These are phyloP conservation scores for Oscheius sp. DNA, from an alignment of 2,888 invertebrate genomes.

Conservation along the genomic window DNA sequence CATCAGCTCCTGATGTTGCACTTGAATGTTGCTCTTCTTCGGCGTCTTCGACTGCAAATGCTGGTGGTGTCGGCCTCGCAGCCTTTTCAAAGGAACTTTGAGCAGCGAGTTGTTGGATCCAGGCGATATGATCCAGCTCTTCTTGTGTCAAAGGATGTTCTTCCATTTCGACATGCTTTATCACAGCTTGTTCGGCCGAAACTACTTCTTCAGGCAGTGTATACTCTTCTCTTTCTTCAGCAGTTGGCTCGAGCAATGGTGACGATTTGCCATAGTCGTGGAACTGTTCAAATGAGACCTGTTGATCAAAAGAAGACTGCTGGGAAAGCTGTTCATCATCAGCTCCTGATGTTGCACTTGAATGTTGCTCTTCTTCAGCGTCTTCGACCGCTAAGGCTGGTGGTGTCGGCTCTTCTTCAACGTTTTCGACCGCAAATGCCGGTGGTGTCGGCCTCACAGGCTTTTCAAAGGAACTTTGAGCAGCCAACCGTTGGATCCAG, in stretches of 20 bases:
- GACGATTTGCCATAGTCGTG: not conserved
- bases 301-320: not conserved
- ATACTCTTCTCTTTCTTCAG: not conserved
- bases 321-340: not conserved
- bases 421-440: not conserved
- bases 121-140: constrained; percentile 52
- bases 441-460: too few species aligned
- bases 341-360: constrained; percentile 2
- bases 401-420: constrained; percentile 17
- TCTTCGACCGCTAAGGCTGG: not conserved
- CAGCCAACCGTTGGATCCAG: constrained; percentile 37
- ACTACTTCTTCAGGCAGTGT: constrained; percentile 32
- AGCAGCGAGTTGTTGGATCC: constrained; percentile 47
- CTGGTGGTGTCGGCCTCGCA: constrained; percentile 4
- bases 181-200: constrained; percentile 10
- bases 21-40: constrained; percentile 38
- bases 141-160: constrained; percentile 14
- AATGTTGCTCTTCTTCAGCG: not conserved
- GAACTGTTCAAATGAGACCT: not conserved
- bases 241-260: not conserved
- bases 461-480: constrained; percentile 36
- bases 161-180: not conserved
- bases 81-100: constrained; percentile 31
- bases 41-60: constrained; percentile 20
- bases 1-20: constrained; percentile 48